phyloP scores from a whole-genome alignment of 2,888 invertebrate species.

The Noctua janthina region DNA sequence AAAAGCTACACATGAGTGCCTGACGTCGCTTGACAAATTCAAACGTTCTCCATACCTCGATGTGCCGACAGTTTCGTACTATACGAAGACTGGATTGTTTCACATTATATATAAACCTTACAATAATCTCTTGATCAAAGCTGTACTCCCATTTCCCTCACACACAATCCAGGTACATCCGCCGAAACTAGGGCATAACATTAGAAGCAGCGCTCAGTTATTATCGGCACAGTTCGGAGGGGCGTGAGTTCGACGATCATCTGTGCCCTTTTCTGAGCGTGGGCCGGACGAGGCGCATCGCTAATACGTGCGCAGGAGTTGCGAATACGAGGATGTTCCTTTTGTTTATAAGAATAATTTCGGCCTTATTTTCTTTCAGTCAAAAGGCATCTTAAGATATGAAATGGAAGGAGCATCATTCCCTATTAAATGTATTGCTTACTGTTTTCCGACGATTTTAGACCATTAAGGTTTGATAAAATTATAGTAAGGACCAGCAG shows the following conservation, averaged over 20 bases:
- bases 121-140: background rate
- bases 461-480: no score
- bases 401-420: no score
- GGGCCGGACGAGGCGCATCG: conserved; percentile 75
- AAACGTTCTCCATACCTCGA: background rate
- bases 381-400: no score
- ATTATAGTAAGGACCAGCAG: no score
- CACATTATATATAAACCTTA: background rate
- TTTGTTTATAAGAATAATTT: background rate
- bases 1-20: background rate
- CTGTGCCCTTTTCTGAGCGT: conserved; percentile 82
- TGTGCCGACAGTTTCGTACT: background rate
- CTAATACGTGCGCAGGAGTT: conserved; percentile 71
- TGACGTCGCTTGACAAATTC: background rate
- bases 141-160: conserved; percentile 1
- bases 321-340: conserved; percentile 47
- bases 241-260: conserved; percentile 74
- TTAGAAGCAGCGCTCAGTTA: conserved; percentile 63
- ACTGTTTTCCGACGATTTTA: no score
- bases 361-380: no score
- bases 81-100: background rate
- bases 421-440: no score
- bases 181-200: conserved; percentile 54
- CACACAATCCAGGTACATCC: conserved; percentile 17
- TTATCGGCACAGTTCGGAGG: conserved; percentile 67